phyloP scores from a whole-genome alignment of 2,113 vertebrate genomes.

The Apodemus sylvaticus region DNA sequence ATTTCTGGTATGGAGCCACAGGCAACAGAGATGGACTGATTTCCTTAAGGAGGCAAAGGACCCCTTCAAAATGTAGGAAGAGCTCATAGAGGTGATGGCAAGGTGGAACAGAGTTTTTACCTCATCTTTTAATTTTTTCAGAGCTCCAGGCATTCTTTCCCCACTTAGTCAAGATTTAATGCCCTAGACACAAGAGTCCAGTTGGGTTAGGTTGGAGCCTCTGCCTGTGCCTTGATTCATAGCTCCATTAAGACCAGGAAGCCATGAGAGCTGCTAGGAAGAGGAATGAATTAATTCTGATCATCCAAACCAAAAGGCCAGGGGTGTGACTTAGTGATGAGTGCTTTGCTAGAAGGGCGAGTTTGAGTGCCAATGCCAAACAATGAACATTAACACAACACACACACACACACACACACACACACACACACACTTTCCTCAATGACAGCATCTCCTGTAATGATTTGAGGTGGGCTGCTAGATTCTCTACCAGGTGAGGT shows the following conservation, averaged over 20 bases:
- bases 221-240: constrained; percentile 33
- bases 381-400: neutral
- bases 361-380: neutral
- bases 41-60: neutral
- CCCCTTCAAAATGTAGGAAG: neutral
- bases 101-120: neutral
- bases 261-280: neutral
- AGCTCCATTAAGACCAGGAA: constrained; percentile 27
- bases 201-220: neutral
- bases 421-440: neutral
- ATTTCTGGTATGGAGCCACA: neutral
- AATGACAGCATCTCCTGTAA: neutral
- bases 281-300: neutral
- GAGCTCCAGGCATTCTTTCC: neutral
- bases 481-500: neutral
- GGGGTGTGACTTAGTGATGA: neutral
- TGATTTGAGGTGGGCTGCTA: neutral
- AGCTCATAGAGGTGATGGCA: neutral
- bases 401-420: neutral
- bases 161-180: constrained; percentile 32
- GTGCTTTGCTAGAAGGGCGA: neutral
- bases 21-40: neutral
- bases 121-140: neutral
- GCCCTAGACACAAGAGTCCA: neutral
- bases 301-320: neutral